Base-by-base conservation (phyloP, 2,113 vertebrate genomes). In the Carollia perspicillata region DNA sequence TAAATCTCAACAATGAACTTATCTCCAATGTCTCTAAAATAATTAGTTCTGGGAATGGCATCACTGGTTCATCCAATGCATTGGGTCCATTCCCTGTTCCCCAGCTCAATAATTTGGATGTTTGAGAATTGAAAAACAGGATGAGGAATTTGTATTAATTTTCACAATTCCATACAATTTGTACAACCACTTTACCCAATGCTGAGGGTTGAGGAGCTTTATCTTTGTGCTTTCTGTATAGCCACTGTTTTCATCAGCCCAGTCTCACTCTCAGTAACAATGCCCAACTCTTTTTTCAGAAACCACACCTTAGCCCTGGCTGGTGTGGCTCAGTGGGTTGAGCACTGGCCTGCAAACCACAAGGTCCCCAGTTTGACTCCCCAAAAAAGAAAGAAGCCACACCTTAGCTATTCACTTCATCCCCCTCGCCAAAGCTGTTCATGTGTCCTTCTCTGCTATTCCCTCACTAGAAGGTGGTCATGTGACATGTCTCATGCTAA, bases 11-110 rank as follows among this genome's bases (percentile, higher is more conserved):
- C 90, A 72, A 77, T 49, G 51, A 93, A 90, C 93, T 94, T 37
- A 37, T 75, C 74, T 97, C 86, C 78, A 69, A 88, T 91, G 94
- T 88, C 90, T 94, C 84, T 65, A 85, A 90, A 95, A 96, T 96
- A 92, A 96, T 96, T 72, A 92, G 81, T 58, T 53, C 77, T 44
- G 5, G 60, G 72, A 95, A 89, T 37, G 47, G 75, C 44, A 75
- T 30, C 89, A 20, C 92, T 84, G 81, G 58, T 85, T 77, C 68
- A 49, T 75, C 63, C 13, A 22, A 35, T 11, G 6, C 33, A 16
- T 16, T 63, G 40, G 14, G 44, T 75, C 86, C 8, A 51, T 14
- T 33, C 49, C 44, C 53, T n/a, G 33, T 17, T 74, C 89, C 47
- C 9, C 47, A 55, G 51, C 37, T 74, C 68, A 17, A 35, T 80